These are phyloP conservation scores for Syrmaticus mikado DNA, from an alignment of 2,113 vertebrate species.

Conservation along the genomic window DNA sequence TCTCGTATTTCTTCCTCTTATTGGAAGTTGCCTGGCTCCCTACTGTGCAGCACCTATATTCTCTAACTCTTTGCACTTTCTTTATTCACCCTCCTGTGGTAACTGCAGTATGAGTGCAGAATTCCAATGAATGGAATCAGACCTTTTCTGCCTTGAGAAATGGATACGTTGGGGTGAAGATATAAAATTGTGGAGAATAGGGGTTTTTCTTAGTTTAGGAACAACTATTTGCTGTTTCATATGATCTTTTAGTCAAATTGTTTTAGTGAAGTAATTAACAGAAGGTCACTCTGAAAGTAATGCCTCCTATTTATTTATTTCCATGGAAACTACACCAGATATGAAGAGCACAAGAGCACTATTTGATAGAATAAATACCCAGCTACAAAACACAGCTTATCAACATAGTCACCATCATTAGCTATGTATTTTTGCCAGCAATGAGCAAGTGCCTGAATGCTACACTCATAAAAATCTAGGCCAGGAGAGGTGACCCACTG, in stretches of 20 bases:
- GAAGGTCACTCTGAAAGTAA: neutral
- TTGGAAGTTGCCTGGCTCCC: neutral
- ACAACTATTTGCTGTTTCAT: neutral
- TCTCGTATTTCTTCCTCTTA: neutral
- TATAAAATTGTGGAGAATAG: neutral
- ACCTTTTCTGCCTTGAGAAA: neutral
- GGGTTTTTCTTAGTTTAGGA: neutral
- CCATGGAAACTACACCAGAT: neutral
- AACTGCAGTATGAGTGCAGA: neutral
- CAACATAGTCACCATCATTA: too few relatives aligned
- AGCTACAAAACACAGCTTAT: too few relatives aligned
- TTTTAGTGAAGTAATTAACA: neutral
- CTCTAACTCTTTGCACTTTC: neutral
- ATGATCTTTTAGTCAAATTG: neutral
- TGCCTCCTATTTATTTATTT: neutral
- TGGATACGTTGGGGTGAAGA: neutral
- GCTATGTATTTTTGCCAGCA: too few relatives aligned
- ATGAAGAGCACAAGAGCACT: too few relatives aligned
- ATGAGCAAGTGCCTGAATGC: too few relatives aligned
- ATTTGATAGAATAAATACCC: too few relatives aligned
- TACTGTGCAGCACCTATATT: neutral
- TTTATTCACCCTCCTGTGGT: neutral
- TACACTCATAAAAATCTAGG: too few relatives aligned
- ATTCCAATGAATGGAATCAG: neutral
- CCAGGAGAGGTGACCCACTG: too few relatives aligned